Conservation (phyloP, 37 sponge, comb jelly and placozoan species). For the Chondrosia reniformis region DNA sequence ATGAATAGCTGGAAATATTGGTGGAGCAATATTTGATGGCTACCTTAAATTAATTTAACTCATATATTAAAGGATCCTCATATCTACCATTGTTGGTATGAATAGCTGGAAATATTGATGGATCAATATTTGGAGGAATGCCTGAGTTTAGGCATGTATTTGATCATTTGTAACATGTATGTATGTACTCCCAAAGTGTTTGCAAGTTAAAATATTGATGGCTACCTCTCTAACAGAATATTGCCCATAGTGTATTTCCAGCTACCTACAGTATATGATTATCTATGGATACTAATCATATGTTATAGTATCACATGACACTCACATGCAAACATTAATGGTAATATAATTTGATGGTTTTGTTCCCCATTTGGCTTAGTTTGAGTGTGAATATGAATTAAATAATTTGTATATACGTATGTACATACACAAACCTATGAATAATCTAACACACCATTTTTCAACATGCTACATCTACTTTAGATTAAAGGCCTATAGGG, state of each 20-base stretch:
- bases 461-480: no score
- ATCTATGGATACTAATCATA: no score
- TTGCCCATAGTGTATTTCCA: no score
- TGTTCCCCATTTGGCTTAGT: neutral
- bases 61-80: neutral
- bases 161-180: neutral
- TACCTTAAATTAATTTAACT: conserved; percentile 24
- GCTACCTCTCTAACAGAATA: no score
- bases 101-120: neutral
- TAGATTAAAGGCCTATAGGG: no score
- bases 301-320: no score
- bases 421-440: neutral
- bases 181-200: neutral
- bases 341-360: neutral
- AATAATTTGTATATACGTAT: neutral
- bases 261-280: no score
- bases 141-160: conserved; percentile 10
- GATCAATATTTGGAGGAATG: conserved; percentile 51
- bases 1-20: neutral
- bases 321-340: no score
- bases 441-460: neutral
- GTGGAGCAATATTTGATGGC: conserved; percentile 44
- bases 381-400: no score
- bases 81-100: neutral
- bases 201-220: neutral